Base-by-base conservation (phyloP, 2,888 invertebrate genomes). In the Oscheius onirici region DNA sequence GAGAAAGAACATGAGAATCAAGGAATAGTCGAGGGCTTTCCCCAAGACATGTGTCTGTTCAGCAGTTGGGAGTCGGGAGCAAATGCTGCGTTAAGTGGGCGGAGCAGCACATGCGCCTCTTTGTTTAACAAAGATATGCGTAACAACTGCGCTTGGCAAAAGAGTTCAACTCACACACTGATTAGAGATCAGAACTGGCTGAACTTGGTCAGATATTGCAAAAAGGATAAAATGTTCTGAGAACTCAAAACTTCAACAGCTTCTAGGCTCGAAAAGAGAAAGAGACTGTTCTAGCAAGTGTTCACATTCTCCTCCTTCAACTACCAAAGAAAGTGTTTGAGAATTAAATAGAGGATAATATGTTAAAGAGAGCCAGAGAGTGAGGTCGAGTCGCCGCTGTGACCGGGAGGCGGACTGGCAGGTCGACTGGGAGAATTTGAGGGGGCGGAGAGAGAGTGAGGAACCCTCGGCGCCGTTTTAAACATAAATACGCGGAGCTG, bases 61-160 rank as follows among this genome's bases (percentile, higher is more conserved):
- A 17, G 2, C 17, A 17, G 49, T 41, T 40, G 60, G 60, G 43
- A 43, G 60, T 43, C 43, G 60, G 13, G 24, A 43, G 60, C 34
- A 49, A 46, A 28, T 46, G 46, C 63, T 15, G 63, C 49, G 49
- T 13, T 17, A 49, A 49, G 63, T 28, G 63, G 63, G 63, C 49
- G 63, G 49, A 46, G 34, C 46, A 26, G 49, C 63, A 46, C 63
- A 49, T 49, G 63, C 60, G 63, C 3, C 8, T 34, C 63, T 46
- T 63, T 63, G 63, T 63, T 63, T 63, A 63, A 63, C 63, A 63
- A 46, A 49, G 63, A 63, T 63, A 63, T 63, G 34, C 63, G 63
- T 63, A 63, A 63, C 63, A 63, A 28, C 60, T 40, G 24, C 34
- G 49, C 46, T 17, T 26, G 28, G 41, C 44, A 63, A 49, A 49